Evolutionary conservation across 1,140 invertebrate species (phyloP), one percentile per base, ranked within the genome.

Genomic region (Rhyzopertha dominica): DNA sequence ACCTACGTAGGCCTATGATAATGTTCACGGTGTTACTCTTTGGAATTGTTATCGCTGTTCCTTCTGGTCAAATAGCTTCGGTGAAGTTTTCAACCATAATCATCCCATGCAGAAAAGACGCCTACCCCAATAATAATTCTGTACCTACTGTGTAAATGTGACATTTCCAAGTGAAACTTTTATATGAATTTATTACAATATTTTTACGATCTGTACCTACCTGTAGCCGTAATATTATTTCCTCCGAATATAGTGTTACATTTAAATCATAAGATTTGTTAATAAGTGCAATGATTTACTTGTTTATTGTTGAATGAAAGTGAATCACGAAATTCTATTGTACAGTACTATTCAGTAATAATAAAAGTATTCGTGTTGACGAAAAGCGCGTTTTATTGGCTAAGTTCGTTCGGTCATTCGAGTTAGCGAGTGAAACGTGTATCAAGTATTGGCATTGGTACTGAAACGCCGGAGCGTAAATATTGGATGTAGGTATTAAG

Each of bases 301-400:
- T 50, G 42, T 50, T 49, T 44, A 41, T 45, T 38, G 48, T 45
- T 50, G 38, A 41, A 41, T 30, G 26, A 42, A 37, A 49, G 36
- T 48, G 45, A 45, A 32, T 45, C 48, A 50, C 42, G 38, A 50
- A 49, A 45, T 50, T 40, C 31, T 50, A 50, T 50, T 50, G 48
- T 50, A 50, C 48, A 50, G 42, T 43, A 35, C 28, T 50, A 30
- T 32, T 45, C 43, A 38, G 35, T 45, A 45, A 45, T 45, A 26
- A n/a, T n/a, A n/a, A 45, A 45, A 45, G 38, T 45, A 45, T 45
- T 10, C 25, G 43, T 45, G 43, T 45, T 45, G n/a, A n/a, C n/a
- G n/a, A n/a, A n/a, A n/a, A n/a, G n/a, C n/a, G n/a, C n/a, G n/a
- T n/a, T n/a, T n/a, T n/a, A n/a, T n/a, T n/a, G n/a, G n/a, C n/a